Conservation (phyloP, 2,888 invertebrate genomes). For the Dugesia japonica region DNA sequence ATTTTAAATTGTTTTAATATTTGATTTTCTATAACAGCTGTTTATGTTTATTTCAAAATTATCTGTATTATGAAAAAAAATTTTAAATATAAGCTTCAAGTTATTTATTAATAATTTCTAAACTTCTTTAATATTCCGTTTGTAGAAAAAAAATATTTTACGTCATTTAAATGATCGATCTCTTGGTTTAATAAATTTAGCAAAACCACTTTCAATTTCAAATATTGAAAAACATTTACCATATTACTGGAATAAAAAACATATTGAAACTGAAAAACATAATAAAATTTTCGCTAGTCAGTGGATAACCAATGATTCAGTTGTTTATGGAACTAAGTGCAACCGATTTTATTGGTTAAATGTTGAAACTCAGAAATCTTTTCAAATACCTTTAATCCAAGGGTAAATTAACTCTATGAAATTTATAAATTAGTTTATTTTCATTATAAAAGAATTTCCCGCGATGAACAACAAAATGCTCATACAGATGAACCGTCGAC, state of each 20-base stretch:
- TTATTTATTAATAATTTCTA: not conserved
- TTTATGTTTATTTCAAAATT: not conserved
- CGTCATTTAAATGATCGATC: constrained; percentile 10
- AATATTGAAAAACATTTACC: not conserved
- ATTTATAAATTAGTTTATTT: no score
- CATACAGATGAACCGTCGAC: not conserved
- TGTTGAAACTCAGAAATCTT: constrained; percentile 66
- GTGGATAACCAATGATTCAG: constrained; percentile 81
- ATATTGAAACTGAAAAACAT: constrained; percentile 22
- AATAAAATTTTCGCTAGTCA: constrained; percentile 66
- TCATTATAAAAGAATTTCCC: not conserved
- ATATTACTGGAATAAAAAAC: constrained; percentile 6
- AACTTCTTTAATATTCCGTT: not conserved
- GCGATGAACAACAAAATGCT: constrained; percentile 8
- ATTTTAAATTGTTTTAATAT: not conserved
- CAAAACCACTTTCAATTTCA: not conserved
- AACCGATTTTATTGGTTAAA: constrained; percentile 82
- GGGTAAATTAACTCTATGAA: not conserved
- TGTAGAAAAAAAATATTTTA: constrained; percentile 2
- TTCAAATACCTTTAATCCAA: constrained; percentile 67
- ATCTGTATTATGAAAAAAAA: not conserved
- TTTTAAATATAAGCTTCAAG: not conserved
- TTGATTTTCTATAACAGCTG: constrained; percentile 10
- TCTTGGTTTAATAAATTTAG: not conserved
- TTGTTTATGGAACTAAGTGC: constrained; percentile 88